Evolutionary conservation across 2,797 vertebrate genomes (phyloP), one percentile per base, ranked within the genome.

Genomic region (Arctocebus calabarensis): DNA sequence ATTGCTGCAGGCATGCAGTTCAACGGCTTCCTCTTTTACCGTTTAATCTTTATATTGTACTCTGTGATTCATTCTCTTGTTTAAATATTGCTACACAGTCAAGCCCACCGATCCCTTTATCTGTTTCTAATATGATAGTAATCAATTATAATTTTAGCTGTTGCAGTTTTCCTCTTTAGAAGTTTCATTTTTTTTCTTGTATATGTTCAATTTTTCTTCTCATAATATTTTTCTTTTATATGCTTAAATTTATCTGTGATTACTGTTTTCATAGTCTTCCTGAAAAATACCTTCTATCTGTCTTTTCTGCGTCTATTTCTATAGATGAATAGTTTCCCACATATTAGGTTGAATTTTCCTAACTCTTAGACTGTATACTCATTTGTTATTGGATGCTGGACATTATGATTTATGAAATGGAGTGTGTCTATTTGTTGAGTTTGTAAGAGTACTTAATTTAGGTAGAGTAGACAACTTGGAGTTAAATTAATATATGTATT

Each of bases 1-100:
- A 29, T 96, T 81, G 92, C 81, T 87, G 59, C 98, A 97, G 45
- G 93, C 83, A 98, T 97, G 85, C 97, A 98, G 84, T 98, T 97
- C 0, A 97, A 94, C 91, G 98, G 82, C 3, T 75, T 27, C 27
- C 32, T 20, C 32, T n/a, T 66, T 66, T 27, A 25, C 25, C 23
- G 45, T 43, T 43, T 40, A 22, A 43, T 43, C 40, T 43, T 74
- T 40, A 74, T 27, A 23, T 45, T 74, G 43, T 45, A 23, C 23
- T 43, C 40, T 74, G 25, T 74, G 71, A 45, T 71, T 40, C 34
- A 37, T 45, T 74, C 12, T 6, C 23, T 73, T 43, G 13, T 23
- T 43, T 43, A 27, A 73, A 43, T 5, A 45, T 27, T 73, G 23
- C 71, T 43, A 11, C 10, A 16, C 29, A 14, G 45, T 75, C 73